Percentiles rank a stretch among this genome's conserved stretches.
These are phyloP conservation scores for Galaxea fascicularis DNA, from an alignment of 92 coral and sea anemone species.

Conservation along the genomic window DNA sequence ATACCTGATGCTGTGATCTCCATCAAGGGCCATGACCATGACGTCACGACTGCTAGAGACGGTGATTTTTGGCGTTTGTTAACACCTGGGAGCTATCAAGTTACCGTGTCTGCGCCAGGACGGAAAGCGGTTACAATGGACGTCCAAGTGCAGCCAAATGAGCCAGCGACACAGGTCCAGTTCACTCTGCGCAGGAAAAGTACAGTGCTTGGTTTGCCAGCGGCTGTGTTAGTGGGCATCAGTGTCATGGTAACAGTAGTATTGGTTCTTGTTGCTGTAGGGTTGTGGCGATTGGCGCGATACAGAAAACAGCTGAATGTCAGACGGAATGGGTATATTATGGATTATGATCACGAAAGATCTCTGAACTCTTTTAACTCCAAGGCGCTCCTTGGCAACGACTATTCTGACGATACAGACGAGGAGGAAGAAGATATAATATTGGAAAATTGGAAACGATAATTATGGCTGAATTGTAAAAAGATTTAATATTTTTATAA, in stretches of 20 bases:
- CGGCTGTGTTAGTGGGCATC: conserved; percentile 71
- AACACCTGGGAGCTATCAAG: conserved; percentile 86
- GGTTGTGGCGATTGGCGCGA: conserved; percentile 79
- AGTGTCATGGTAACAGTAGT: conserved; percentile 68
- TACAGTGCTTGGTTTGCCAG: conserved; percentile 83
- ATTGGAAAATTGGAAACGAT: conserved; percentile 61
- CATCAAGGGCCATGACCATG: conserved; percentile 82
- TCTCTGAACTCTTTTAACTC: conserved; percentile 94
- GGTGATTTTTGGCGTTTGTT: conserved; percentile 98
- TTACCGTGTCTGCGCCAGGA: conserved; percentile 86
- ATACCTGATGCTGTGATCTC: conserved; percentile 79
- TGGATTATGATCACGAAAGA: conserved; percentile 87
- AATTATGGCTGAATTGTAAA: not conserved
- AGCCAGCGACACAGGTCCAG: conserved; percentile 77
- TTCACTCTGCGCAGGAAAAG: conserved; percentile 67
- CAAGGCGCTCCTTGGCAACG: conserved; percentile 91
- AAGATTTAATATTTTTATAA: no score
- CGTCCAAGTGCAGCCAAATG: conserved; percentile 76
- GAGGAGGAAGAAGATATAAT: conserved; percentile 95
- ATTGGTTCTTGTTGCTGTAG: conserved; percentile 67
- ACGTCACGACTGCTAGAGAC: conserved; percentile 86
- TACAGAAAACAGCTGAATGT: conserved; percentile 74
- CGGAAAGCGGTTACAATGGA: conserved; percentile 66
- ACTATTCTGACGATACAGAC: conserved; percentile 96
- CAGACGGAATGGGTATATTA: conserved; percentile 85